phyloP scores from a whole-genome alignment of 92 coral and sea anemone species.

The Umimayanthus chanpuru region DNA sequence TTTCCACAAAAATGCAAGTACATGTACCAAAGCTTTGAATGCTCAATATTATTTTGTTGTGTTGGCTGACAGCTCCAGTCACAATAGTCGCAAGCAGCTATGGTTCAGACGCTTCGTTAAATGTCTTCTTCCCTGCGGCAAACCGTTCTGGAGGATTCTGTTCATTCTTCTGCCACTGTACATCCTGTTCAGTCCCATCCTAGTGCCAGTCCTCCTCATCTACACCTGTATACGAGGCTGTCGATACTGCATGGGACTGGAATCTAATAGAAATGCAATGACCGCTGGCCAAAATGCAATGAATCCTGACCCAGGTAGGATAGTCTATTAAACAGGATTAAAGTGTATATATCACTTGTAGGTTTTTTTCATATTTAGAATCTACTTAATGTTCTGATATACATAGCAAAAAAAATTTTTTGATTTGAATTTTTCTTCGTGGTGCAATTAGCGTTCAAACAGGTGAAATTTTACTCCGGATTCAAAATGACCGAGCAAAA shows the following conservation, averaged over 20 bases:
- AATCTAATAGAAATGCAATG: background rate
- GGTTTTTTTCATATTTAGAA: too few species aligned
- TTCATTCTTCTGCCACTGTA: constrained; percentile 11
- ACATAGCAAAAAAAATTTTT: too few species aligned
- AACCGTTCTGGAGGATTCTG: constrained; percentile 25
- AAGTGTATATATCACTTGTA: too few species aligned
- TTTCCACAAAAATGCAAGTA: too few species aligned
- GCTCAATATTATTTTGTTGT: background rate
- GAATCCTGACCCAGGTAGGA: constrained; percentile 1
- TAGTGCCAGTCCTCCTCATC: constrained; percentile 27
- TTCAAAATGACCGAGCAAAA: too few species aligned
- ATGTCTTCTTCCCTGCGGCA: constrained; percentile 25
- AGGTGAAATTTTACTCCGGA: too few species aligned
- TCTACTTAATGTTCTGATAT: too few species aligned
- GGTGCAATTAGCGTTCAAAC: too few species aligned
- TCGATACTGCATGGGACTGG: constrained; percentile 10
- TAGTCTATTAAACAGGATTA: background rate
- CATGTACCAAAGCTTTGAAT: background rate
- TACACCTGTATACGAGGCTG: constrained; percentile 33
- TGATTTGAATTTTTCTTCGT: too few species aligned
- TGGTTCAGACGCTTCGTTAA: constrained; percentile 5
- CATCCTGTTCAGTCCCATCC: constrained; percentile 15
- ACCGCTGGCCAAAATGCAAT: background rate
- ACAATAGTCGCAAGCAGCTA: background rate
- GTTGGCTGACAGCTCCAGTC: background rate